Conservation (phyloP, 2,888 invertebrate species). For the Troglohyphantes excavatus region DNA sequence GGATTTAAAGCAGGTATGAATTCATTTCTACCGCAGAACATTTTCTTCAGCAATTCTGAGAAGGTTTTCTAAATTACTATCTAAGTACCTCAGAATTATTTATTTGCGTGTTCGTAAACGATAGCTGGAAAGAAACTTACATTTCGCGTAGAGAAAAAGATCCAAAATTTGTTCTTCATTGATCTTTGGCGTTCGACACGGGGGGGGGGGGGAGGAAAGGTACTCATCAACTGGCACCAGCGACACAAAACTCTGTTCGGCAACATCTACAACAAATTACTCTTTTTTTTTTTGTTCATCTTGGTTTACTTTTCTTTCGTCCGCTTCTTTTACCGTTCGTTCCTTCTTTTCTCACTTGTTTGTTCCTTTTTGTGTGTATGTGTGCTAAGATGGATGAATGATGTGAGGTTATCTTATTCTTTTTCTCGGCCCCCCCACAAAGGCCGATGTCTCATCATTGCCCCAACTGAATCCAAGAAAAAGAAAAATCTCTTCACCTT, state of each 20-base stretch:
- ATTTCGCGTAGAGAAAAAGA: slow-evolving; percentile 59
- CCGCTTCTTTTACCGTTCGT: slow-evolving; percentile 45
- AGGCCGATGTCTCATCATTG: slow-evolving; percentile 64
- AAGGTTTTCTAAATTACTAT: slow-evolving; percentile 71
- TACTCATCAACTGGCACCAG: slow-evolving; percentile 66
- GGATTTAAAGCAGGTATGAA: slow-evolving; percentile 48
- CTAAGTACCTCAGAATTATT: slow-evolving; percentile 72
- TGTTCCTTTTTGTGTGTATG: slow-evolving; percentile 67
- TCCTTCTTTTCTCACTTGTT: slow-evolving; percentile 71
- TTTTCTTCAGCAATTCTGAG: slow-evolving; percentile 47
- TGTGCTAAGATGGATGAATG: slow-evolving; percentile 61
- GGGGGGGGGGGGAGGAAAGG: slow-evolving; percentile 22
- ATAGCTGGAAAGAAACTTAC: slow-evolving; percentile 65
- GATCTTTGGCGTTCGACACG: slow-evolving; percentile 68
- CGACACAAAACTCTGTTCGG: slow-evolving; percentile 70
- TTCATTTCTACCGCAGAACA: slow-evolving; percentile 49
- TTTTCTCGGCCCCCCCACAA: slow-evolving; percentile 52
- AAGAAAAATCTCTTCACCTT: slow-evolving; percentile 45
- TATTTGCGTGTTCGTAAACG: slow-evolving; percentile 73
- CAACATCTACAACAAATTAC: slow-evolving; percentile 74
- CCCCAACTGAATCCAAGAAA: slow-evolving; percentile 36
- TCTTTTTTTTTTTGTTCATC: slow-evolving; percentile 57
- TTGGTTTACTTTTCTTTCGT: slow-evolving; percentile 49
- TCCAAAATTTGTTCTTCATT: slow-evolving; percentile 73
- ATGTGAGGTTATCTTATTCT: slow-evolving; percentile 67